Conservation (phyloP, 2,797 vertebrate genomes). For the Hoplostethus atlanticus region DNA sequence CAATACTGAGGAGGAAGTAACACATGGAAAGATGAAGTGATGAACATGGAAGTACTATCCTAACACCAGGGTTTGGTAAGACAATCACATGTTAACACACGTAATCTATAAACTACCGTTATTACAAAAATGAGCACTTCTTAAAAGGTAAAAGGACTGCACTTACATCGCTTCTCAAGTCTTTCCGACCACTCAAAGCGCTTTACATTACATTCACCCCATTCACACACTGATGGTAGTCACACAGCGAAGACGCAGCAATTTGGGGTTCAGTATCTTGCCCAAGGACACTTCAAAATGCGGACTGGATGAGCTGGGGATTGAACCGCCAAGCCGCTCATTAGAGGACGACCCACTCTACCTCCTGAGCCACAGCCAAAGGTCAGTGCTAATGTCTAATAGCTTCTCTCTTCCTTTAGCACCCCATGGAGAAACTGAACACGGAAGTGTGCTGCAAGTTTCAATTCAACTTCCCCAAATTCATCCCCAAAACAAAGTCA, state of each 20-base stretch:
- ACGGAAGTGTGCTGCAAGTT: conserved; percentile 52
- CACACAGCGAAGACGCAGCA: no score
- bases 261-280: no score
- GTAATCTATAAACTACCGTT: no score
- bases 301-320: no score
- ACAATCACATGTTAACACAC: background rate
- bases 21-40: conserved; percentile 60
- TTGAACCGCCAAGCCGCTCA: no score
- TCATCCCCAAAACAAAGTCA: background rate
- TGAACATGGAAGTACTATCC: conserved; percentile 14
- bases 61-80: background rate
- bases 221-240: no score
- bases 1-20: conserved; percentile 61
- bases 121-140: background rate
- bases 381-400: conserved; percentile 12
- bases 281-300: no score
- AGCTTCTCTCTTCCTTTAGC: conserved; percentile 58
- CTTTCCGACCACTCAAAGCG: no score
- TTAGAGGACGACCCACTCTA: no score
- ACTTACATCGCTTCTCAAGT: no score
- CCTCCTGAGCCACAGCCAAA: background rate
- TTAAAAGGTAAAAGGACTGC: background rate
- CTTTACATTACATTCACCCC: no score
- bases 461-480: conserved; percentile 63
- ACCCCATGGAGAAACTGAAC: conserved; percentile 59